Evolutionary conservation across 2,113 vertebrate species (phyloP).

Genomic region (Leucosticte australis): DNA sequence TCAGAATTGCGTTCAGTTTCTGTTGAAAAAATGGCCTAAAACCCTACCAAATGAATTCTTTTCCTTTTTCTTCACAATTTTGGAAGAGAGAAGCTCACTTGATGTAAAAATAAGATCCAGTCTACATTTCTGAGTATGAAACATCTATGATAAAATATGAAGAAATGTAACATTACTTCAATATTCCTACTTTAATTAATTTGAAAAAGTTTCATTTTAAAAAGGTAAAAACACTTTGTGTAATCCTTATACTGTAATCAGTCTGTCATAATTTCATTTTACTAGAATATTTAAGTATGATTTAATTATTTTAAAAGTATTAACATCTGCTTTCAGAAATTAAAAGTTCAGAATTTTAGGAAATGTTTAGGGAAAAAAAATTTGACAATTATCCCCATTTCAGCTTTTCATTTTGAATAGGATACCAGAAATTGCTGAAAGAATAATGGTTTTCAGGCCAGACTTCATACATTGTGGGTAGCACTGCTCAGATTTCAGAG

Average conservation of each 20-base stretch:
- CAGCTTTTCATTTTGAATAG: neutral
- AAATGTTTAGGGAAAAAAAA: neutral
- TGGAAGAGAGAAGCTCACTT: neutral
- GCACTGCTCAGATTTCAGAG: neutral
- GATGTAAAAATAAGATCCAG: neutral
- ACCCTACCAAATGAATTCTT: neutral
- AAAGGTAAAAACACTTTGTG: neutral
- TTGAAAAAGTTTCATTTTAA: neutral
- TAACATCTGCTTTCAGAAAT: neutral
- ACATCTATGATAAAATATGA: neutral
- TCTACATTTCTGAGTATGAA: neutral
- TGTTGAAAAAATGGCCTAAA: neutral
- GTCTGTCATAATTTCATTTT: neutral
- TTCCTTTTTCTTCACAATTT: neutral
- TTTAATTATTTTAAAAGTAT: neutral
- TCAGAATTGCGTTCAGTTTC: neutral
- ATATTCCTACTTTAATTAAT: neutral
- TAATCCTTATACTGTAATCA: neutral
- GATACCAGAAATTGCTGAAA: neutral
- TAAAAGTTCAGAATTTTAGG: neutral
- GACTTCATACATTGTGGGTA: neutral
- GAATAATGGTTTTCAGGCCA: neutral
- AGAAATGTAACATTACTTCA: neutral
- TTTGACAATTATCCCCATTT: neutral
- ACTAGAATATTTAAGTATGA: neutral